Conservation (phyloP, 2,888 invertebrate genomes). For the Creontiades dilutus region DNA sequence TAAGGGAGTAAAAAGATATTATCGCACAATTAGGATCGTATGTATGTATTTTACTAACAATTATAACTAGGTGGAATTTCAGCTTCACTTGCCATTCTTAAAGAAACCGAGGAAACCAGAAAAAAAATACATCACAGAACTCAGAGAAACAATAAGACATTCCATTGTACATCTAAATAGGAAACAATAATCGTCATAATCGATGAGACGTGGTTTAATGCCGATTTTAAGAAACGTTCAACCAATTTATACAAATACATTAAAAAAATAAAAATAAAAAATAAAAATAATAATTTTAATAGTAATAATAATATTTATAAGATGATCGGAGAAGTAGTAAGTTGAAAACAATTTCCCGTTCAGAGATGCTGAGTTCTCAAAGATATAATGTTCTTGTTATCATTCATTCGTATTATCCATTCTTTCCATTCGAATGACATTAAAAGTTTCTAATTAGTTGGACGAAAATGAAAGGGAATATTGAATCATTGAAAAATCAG, state of each 20-base stretch:
- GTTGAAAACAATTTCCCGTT: no score
- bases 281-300: not conserved
- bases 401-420: no score
- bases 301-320: constrained; percentile 3
- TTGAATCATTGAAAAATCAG: no score
- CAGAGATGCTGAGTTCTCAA: no score
- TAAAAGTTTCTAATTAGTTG: no score
- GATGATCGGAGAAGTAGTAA: not conserved
- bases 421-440: no score
- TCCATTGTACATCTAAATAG: not conserved
- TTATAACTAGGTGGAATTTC: not conserved
- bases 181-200: not conserved
- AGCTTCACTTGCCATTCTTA: not conserved
- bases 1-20: no score
- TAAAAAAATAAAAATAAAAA: not conserved
- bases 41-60: not conserved
- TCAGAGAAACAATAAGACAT: not conserved
- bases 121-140: constrained; percentile 30
- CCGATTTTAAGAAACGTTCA: not conserved
- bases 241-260: not conserved
- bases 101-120: not conserved
- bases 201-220: not conserved
- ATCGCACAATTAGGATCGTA: no score
- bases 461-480: no score
- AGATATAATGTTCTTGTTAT: no score